phyloP scores from a whole-genome alignment of 2,888 invertebrate species.

The Cylloceria caligata region DNA sequence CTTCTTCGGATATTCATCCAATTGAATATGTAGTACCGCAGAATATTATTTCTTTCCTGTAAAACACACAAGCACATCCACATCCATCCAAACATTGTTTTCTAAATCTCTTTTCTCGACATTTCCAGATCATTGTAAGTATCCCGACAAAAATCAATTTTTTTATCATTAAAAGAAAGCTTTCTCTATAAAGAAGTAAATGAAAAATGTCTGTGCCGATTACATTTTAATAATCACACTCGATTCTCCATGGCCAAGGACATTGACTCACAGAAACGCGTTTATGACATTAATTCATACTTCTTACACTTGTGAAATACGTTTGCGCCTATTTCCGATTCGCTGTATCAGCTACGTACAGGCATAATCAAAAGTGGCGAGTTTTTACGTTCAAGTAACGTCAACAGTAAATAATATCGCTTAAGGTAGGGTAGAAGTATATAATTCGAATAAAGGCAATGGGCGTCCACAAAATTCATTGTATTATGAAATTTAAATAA shows the following conservation, averaged over 20 bases:
- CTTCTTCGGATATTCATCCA: too few relatives aligned
- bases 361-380: neutral
- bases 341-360: slow-evolving; percentile 3
- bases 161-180: too few relatives aligned
- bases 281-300: slow-evolving; percentile 4
- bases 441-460: neutral
- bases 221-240: neutral
- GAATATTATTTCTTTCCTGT: too few relatives aligned
- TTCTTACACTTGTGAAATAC: slow-evolving; percentile 9
- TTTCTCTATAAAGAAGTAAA: too few relatives aligned
- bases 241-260: neutral
- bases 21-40: too few relatives aligned
- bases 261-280: slow-evolving; percentile 15
- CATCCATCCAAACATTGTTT: too few relatives aligned
- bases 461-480: neutral
- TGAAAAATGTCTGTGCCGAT: neutral
- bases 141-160: neutral
- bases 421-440: neutral
- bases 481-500: neutral
- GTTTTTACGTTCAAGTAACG: neutral
- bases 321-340: slow-evolving; percentile 5
- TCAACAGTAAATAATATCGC: too few relatives aligned
- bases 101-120: too few relatives aligned
- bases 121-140: too few relatives aligned
- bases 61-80: too few relatives aligned